Percentiles rank a stretch among this genome's conserved stretches.
phyloP scores from a whole-genome alignment of 2,113 vertebrate species.

The Myotis brandtii region DNA sequence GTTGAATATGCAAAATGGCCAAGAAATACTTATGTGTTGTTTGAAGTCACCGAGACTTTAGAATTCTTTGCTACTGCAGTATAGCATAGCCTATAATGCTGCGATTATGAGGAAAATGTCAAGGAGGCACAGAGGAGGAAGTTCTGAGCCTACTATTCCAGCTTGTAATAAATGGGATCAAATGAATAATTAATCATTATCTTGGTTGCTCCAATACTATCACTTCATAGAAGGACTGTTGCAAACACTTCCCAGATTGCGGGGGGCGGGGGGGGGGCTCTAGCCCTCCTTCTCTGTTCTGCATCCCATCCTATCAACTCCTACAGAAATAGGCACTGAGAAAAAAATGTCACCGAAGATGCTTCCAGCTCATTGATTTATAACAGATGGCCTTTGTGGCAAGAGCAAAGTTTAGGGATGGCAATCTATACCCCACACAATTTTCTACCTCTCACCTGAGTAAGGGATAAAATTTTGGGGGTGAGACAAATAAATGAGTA shows the following conservation, averaged over 20 bases:
- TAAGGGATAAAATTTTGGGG: not conserved
- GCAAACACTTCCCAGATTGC: not conserved
- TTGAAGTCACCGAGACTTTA: not conserved
- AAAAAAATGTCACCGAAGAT: not conserved
- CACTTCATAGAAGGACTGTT: not conserved
- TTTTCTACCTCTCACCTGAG: not conserved
- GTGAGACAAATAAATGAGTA: not conserved
- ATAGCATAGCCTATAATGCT: not conserved
- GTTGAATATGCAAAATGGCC: not conserved
- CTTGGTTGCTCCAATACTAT: not conserved
- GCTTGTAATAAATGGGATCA: not conserved
- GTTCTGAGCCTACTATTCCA: not conserved
- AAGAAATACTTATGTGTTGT: not conserved
- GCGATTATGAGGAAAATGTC: not conserved
- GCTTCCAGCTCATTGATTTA: not conserved
- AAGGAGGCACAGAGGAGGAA: not conserved
- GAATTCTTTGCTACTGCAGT: not conserved
- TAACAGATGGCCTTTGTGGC: not conserved
- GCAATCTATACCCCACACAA: not conserved
- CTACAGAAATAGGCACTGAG: not conserved
- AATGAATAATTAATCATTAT: not conserved
- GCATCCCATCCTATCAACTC: not conserved
- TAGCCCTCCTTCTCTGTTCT: not conserved
- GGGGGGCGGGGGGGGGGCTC: too few relatives aligned
- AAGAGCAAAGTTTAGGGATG: not conserved